A percentile compares a stretch with the other conserved stretches of the same genome.
These are phyloP conservation scores for Rynchops niger DNA, from an alignment of 2,113 vertebrate species.

Conservation along the genomic window DNA sequence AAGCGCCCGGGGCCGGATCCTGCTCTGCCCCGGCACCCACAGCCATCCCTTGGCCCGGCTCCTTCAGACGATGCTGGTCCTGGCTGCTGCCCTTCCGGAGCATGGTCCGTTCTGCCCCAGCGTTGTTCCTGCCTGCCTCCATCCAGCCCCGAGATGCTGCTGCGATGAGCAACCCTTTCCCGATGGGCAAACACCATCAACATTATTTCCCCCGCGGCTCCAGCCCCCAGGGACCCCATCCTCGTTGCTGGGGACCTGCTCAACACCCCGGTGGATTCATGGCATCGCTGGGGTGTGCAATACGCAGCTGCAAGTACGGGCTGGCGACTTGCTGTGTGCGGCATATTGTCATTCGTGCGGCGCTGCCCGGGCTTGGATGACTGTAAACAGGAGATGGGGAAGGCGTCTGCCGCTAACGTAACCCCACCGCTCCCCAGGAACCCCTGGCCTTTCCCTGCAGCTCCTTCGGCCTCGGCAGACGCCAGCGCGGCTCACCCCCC, in stretches of 20 bases:
- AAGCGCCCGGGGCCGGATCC: rapidly evolving
- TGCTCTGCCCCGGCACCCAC: neutral
- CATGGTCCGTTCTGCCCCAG: rapidly evolving
- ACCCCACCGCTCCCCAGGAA: neutral
- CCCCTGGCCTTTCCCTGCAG: neutral
- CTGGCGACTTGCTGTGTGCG: neutral
- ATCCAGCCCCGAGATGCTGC: neutral
- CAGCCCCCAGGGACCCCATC: neutral
- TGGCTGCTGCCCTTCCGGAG: neutral
- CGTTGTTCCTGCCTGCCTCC: neutral
- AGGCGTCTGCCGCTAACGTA: neutral
- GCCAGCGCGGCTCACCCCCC: neutral
- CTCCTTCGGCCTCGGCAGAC: neutral
- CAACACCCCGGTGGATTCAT: rapidly evolving
- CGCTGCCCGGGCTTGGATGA: neutral
- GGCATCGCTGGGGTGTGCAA: rapidly evolving
- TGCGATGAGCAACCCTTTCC: neutral
- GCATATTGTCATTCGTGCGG: neutral
- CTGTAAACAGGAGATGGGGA: neutral
- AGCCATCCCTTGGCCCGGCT: neutral
- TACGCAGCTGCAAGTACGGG: rapidly evolving
- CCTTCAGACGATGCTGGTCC: neutral
- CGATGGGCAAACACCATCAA: rapidly evolving
- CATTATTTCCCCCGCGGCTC: neutral
- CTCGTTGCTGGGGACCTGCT: neutral